Percentiles rank a stretch among this genome's conserved stretches.
Conservation (phyloP, 2,797 vertebrate genomes). For the Steatocranus sp. region DNA sequence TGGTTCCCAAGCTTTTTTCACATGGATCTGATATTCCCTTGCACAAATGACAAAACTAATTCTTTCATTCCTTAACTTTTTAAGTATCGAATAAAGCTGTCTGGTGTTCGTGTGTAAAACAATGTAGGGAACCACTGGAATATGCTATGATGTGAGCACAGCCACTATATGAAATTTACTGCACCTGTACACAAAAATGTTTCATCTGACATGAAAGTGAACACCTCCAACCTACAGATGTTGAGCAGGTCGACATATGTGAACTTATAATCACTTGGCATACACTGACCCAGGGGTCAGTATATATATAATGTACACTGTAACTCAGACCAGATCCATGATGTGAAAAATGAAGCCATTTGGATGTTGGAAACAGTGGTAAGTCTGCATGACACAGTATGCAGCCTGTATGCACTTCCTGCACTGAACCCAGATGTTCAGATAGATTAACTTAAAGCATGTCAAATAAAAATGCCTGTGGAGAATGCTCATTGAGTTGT, state of each 20-base stretch:
- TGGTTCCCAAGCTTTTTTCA: background rate
- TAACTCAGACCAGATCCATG: slow-evolving; percentile 1
- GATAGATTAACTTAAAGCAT: slow-evolving; percentile 48
- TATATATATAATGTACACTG: background rate
- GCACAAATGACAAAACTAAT: background rate
- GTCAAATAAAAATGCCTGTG: slow-evolving; percentile 57
- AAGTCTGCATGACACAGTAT: slow-evolving; percentile 44
- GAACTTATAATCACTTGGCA: background rate
- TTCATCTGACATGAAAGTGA: background rate
- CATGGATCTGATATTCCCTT: background rate
- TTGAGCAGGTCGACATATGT: background rate
- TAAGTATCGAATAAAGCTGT: background rate
- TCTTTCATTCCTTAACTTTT: background rate
- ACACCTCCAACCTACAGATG: slow-evolving; percentile 25
- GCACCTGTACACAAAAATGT: slow-evolving; percentile 14
- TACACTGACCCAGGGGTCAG: background rate
- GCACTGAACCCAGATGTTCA: slow-evolving; percentile 51
- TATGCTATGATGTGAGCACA: background rate
- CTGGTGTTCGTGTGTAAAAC: background rate
- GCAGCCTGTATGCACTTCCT: slow-evolving; percentile 41
- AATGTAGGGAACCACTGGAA: background rate
- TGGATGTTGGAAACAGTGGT: slow-evolving; percentile 30
- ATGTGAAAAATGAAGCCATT: slow-evolving; percentile 31
- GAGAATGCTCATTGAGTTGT: slow-evolving; percentile 41
- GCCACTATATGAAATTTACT: background rate